Conservation (phyloP, 2,113 vertebrate species). For the Asarcornis scutulata region DNA sequence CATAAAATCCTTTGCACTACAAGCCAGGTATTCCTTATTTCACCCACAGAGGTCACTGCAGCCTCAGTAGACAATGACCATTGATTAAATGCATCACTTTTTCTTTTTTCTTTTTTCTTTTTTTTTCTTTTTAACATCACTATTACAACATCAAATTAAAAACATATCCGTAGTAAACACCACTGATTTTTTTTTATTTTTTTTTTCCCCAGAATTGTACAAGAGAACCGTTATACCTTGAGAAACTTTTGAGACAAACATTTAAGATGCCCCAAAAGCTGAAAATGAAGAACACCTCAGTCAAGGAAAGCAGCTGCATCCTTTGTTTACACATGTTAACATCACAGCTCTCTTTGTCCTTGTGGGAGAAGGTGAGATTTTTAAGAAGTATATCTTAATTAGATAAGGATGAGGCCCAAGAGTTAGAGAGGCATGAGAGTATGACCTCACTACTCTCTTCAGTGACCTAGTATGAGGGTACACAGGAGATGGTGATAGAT, state of each 20-base stretch:
- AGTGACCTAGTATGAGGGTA: background rate
- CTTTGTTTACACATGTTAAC: fast-evolving
- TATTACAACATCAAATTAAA: background rate
- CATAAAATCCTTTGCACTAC: background rate
- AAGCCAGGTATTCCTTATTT: background rate
- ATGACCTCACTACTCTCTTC: background rate
- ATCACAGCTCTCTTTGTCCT: background rate
- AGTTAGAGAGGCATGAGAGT: background rate
- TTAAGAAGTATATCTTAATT: background rate
- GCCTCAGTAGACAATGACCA: background rate
- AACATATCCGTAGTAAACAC: background rate
- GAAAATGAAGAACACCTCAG: background rate
- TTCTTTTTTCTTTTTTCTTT: background rate
- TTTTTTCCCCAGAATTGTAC: background rate
- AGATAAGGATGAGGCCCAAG: background rate
- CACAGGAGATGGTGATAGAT: background rate
- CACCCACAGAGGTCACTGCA: conserved; percentile 40
- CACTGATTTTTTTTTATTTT: background rate
- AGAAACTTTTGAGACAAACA: background rate
- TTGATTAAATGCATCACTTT: background rate
- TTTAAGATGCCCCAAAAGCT: background rate
- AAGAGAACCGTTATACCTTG: background rate
- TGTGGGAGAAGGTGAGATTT: background rate
- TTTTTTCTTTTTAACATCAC: background rate
- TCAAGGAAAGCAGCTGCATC: background rate